Conservation (phyloP, 1,140 invertebrate genomes). For the Bombus waltoni region DNA sequence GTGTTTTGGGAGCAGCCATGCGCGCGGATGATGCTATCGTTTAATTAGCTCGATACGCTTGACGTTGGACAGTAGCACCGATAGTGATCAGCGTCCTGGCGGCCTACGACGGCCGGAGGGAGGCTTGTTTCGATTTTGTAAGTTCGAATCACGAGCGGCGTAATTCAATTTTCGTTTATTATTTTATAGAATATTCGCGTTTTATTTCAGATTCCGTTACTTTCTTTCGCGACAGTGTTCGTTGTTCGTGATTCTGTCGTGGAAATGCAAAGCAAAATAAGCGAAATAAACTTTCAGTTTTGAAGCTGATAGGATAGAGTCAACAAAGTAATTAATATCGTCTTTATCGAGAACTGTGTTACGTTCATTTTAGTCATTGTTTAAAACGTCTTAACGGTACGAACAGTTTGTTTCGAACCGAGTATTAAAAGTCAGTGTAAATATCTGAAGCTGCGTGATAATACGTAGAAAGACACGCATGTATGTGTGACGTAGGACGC, state of each 20-base stretch:
- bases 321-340: background rate
- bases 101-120: background rate
- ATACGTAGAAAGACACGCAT: no score
- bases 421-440: no score
- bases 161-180: background rate
- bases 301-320: background rate
- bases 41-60: constrained; percentile 5
- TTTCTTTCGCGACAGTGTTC: background rate
- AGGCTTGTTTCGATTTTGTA: background rate
- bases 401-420: background rate
- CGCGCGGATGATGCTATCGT: constrained; percentile 5
- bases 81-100: background rate
- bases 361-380: background rate
- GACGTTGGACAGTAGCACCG: background rate
- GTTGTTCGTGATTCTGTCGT: background rate
- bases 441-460: no score
- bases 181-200: background rate
- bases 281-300: background rate
- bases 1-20: background rate
- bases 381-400: background rate
- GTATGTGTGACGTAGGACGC: no score
- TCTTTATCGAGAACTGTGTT: background rate
- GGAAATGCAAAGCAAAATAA: background rate
- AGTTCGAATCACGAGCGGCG: background rate
- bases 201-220: background rate